Base-by-base conservation (phyloP, 1,140 invertebrate species). In the Leptinotarsa lineolata region DNA sequence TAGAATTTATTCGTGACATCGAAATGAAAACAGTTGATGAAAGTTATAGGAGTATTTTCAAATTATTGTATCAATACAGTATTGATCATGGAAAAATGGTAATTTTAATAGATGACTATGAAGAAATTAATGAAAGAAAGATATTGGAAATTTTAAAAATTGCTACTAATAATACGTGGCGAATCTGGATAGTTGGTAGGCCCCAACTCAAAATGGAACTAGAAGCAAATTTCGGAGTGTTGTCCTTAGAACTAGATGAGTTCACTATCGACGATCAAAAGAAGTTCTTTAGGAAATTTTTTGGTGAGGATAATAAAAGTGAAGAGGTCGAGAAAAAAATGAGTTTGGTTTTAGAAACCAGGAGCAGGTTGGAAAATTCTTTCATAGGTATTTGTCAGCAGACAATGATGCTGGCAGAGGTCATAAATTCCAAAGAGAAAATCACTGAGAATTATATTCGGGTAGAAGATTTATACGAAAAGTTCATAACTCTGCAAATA, bases 171-270 rank as follows among this genome's bases (percentile, higher is more conserved):
- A 24, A 15, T 2, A 44, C 44, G 46, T 46, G 44, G 15, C 16
- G 66, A 68, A 46, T 68, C 16, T 68, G 39, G 66, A 68, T 68
- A 45, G 66, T 68, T 46, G 66, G 16, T 6, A 45, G 66, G 16
- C 45, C 66, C 0, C 2, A 46, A 45, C 45, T 46, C 8, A 68
- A 68, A 46, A 44, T 18, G 20, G 45, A 48, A 48, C 44, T 46
- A n/a, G 66, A 68, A 46, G 44, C 44, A n/a, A 48, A 13, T 68
- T 68, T 68, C 21, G 66, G 44, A 20, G 66, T 22, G 11, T 8
- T 21, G 16, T 68, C 66, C 18, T 11, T 68, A 15, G 66, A 68
- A 5, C 20, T 68, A 20, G 20, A 18, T 20, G 66, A 68, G 21
- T 68, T 68, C 45, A 68, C 16, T 15, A 20, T 12, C 1, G 13